A percentile compares a stretch with the other conserved stretches of the same genome.
These are phyloP conservation scores for Poeciliopsis infans DNA, from an alignment of 2,797 vertebrate species.

Conservation along the genomic window DNA sequence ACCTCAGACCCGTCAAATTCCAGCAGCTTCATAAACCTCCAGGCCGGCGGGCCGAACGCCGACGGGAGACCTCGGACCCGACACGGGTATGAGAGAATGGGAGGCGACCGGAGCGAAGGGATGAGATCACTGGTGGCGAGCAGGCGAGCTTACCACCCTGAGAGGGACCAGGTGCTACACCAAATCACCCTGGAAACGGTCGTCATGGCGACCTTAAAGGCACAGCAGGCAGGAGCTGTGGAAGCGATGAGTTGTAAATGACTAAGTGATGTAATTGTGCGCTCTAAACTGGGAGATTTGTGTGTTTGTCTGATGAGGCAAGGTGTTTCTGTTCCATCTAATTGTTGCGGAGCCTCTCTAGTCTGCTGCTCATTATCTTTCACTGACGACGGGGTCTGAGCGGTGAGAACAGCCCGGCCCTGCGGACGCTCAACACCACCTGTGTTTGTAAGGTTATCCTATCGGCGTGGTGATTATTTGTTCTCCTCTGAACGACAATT, in stretches of 20 bases:
- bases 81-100: slow-evolving; percentile 6
- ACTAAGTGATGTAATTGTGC: slow-evolving; percentile 32
- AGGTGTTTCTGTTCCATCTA: slow-evolving; percentile 56
- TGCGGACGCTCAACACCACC: not conserved
- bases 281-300: slow-evolving; percentile 14
- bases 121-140: slow-evolving; percentile 73
- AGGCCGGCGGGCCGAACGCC: slow-evolving; percentile 25
- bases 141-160: slow-evolving; percentile 71
- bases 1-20: not conserved
- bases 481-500: slow-evolving; percentile 61
- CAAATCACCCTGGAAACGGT: slow-evolving; percentile 79
- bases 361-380: slow-evolving; percentile 7
- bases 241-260: slow-evolving; percentile 12
- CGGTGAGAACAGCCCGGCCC: not conserved
- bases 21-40: slow-evolving; percentile 22
- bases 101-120: slow-evolving; percentile 35
- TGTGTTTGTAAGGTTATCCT: slow-evolving; percentile 34
- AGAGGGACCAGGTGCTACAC: slow-evolving; percentile 78
- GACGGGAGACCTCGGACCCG: slow-evolving; percentile 41
- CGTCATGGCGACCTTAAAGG: slow-evolving; percentile 77
- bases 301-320: not conserved
- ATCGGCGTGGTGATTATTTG: slow-evolving; percentile 9
- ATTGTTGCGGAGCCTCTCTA: slow-evolving; percentile 33
- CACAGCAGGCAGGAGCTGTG: slow-evolving; percentile 33
- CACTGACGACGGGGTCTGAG: slow-evolving; percentile 10